Conservation (phyloP, 2,888 invertebrate genomes). For the Dermolepida albohirtum region DNA sequence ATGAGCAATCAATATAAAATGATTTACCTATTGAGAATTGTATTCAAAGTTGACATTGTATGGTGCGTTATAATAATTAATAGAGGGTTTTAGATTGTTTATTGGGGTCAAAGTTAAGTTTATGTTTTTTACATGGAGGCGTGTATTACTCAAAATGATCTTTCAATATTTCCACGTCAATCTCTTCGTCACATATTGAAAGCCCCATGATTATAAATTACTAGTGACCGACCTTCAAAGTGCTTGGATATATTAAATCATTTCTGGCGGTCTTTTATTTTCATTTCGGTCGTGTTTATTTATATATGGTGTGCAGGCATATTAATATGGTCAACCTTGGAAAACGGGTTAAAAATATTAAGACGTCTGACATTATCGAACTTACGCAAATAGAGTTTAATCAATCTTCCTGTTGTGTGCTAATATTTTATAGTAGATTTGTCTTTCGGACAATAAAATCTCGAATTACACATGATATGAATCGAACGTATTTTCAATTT, state of each 20-base stretch:
- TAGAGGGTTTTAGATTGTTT: slow-evolving; percentile 8
- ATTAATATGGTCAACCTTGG: slow-evolving; percentile 21
- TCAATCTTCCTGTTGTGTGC: neutral
- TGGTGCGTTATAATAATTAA: neutral
- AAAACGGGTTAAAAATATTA: neutral
- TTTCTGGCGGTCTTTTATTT: slow-evolving; percentile 3
- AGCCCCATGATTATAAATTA: neutral
- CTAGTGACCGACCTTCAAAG: slow-evolving; percentile 17
- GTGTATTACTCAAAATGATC: slow-evolving; percentile 5
- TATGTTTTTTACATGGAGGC: neutral
- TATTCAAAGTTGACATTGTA: slow-evolving; percentile 24
- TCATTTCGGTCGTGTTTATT: slow-evolving; percentile 3
- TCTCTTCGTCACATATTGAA: slow-evolving; percentile 8
- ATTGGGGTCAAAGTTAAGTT: slow-evolving; percentile 30
- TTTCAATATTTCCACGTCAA: slow-evolving; percentile 13
- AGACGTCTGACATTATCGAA: slow-evolving; percentile 9
- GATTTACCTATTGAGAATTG: slow-evolving; percentile 1
- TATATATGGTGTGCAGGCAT: neutral
- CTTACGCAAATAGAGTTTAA: slow-evolving; percentile 6
- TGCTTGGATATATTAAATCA: slow-evolving; percentile 3
- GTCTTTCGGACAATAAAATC: neutral
- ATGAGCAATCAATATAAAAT: slow-evolving; percentile 9
- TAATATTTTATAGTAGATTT: neutral
- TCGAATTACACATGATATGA: neutral
- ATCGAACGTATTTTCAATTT: slow-evolving; percentile 3